These are phyloP conservation scores for Bos indicus DNA, from an alignment of 2,113 vertebrate genomes.

Conservation along the genomic window DNA sequence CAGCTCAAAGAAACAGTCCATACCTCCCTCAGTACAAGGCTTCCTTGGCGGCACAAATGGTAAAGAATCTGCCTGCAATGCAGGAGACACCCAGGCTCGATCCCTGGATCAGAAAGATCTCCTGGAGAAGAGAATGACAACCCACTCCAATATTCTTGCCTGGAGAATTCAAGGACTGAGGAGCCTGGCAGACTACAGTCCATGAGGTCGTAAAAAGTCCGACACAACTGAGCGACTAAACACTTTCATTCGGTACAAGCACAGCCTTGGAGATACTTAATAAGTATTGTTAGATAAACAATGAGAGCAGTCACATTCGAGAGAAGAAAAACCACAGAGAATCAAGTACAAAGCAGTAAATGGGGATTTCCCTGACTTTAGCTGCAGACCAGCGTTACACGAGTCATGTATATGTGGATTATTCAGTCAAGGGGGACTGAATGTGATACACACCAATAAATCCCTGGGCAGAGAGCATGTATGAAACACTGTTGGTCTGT, in stretches of 20 bases:
- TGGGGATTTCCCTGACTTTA: neutral
- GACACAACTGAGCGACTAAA: neutral
- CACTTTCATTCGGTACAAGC: neutral
- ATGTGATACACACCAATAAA: neutral
- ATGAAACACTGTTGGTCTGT: neutral
- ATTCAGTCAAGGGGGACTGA: neutral
- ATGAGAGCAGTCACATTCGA: neutral
- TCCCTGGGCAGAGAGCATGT: too few species aligned
- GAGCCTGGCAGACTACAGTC: neutral
- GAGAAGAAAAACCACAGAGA: neutral
- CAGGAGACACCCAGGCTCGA: neutral
- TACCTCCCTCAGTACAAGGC: neutral
- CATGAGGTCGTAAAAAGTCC: accelerated
- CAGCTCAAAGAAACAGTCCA: too few species aligned
- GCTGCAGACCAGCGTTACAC: neutral
- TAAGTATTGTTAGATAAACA: neutral
- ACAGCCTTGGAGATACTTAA: neutral
- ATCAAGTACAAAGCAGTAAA: neutral
- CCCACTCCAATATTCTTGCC: neutral
- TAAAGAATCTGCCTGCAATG: neutral
- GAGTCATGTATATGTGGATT: too few species aligned
- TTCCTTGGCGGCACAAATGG: neutral
- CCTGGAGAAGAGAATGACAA: neutral
- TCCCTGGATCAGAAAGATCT: neutral
- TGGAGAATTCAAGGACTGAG: neutral